A percentile compares a stretch with the other conserved stretches of the same genome.
Conservation (phyloP, 2,113 vertebrate genomes). For the Aegotheles bennettii region DNA sequence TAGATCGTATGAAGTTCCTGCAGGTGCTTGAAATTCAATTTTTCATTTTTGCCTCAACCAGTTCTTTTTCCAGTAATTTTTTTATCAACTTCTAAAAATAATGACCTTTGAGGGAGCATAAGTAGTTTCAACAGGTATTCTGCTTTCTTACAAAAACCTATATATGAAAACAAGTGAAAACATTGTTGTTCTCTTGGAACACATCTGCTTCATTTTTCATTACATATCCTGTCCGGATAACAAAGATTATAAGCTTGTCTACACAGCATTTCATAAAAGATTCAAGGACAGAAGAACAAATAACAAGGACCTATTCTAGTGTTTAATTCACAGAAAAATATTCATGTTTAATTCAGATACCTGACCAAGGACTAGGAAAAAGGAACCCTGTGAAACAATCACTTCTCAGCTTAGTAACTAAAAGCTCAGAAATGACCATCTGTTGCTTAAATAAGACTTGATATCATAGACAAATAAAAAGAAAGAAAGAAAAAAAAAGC, state of each 20-base stretch:
- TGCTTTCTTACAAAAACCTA: background rate
- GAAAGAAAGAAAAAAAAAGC: background rate
- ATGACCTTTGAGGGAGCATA: background rate
- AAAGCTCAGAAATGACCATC: background rate
- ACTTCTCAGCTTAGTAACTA: background rate
- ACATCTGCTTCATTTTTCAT: background rate
- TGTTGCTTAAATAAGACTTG: background rate
- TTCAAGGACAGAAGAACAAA: conserved; percentile 32
- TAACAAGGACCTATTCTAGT: background rate
- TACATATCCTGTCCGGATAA: background rate
- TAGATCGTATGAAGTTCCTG: background rate
- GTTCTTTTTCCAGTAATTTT: background rate
- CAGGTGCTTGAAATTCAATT: background rate
- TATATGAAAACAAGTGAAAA: background rate
- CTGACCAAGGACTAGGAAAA: background rate
- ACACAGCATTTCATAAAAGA: conserved; percentile 43
- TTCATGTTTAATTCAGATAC: conserved; percentile 42
- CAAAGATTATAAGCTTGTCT: conserved; percentile 18
- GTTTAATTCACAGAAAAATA: conserved; percentile 2
- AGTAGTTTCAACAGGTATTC: background rate
- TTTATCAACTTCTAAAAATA: background rate
- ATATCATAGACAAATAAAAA: background rate
- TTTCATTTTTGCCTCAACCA: background rate
- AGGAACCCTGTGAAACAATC: background rate
- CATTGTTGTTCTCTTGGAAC: background rate